Evolutionary conservation across 2,888 invertebrate species (phyloP).

Genomic region (Dione vanillae): DNA sequence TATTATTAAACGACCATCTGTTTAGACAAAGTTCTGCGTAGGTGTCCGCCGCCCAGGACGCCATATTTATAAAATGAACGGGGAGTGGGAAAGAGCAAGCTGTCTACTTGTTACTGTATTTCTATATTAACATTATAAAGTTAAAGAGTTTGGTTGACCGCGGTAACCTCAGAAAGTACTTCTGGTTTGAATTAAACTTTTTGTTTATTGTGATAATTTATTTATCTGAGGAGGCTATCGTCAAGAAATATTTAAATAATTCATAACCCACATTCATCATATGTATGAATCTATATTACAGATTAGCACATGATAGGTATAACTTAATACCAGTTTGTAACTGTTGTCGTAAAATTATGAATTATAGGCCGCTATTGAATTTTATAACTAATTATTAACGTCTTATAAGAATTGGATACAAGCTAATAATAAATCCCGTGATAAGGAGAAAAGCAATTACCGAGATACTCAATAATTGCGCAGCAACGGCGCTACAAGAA

Average conservation of each 20-base stretch:
- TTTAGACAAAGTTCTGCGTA: background rate
- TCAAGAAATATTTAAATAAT: too few species aligned
- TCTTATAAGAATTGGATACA: constrained; percentile 9
- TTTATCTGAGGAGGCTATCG: too few species aligned
- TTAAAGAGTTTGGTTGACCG: too few species aligned
- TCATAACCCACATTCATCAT: too few species aligned
- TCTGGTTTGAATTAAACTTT: too few species aligned
- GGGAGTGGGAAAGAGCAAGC: background rate
- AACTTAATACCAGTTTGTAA: background rate
- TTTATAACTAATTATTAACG: constrained; percentile 10
- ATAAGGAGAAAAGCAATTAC: constrained; percentile 30
- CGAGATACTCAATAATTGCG: constrained; percentile 26
- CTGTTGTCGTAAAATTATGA: constrained; percentile 14
- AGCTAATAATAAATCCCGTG: constrained; percentile 15
- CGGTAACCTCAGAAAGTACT: too few species aligned
- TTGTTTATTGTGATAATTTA: too few species aligned
- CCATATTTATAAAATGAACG: background rate
- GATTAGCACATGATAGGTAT: background rate
- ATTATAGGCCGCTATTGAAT: constrained; percentile 4
- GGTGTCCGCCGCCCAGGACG: constrained; percentile 6
- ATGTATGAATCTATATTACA: background rate
- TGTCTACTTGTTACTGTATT: too few species aligned
- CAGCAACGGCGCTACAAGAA: constrained; percentile 7
- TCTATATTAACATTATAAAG: too few species aligned
- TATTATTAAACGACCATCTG: background rate